Conservation (phyloP, 1,140 invertebrate species). For the Hetaerina americana region DNA sequence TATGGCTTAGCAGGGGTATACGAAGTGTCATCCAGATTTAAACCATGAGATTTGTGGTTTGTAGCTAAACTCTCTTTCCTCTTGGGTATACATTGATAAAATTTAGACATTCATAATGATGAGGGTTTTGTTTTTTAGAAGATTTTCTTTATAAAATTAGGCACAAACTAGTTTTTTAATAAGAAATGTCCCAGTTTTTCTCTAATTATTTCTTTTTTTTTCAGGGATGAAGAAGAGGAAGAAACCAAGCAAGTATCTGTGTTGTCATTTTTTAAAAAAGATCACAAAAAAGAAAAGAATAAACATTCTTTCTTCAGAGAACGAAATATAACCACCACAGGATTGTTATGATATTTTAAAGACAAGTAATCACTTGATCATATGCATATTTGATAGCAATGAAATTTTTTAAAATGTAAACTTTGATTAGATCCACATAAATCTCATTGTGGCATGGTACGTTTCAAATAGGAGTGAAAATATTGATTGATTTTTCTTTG, state of each 20-base stretch:
- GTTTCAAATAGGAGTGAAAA: no score
- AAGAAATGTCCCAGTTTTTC: not conserved
- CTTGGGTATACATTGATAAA: not conserved
- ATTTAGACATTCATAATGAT: not conserved
- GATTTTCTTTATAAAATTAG: not conserved
- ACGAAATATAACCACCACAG: not conserved
- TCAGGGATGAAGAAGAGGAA: not conserved
- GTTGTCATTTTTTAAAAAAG: not conserved
- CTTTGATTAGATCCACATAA: no score
- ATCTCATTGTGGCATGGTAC: no score
- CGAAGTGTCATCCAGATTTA: no score
- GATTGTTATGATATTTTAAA: not conserved
- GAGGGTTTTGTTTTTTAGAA: not conserved
- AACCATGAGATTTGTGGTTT: not conserved
- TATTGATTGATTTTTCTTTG: no score
- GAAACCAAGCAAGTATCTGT: not conserved
- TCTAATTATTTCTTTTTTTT: not conserved
- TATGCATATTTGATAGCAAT: no score
- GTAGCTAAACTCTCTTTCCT: not conserved
- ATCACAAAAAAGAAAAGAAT: not conserved
- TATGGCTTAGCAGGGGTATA: no score
- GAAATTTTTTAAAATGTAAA: no score
- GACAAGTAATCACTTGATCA: no score
- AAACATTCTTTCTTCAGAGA: not conserved
- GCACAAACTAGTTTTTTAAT: not conserved